Evolutionary conservation across 2,888 invertebrate genomes (phyloP), one percentile per base, ranked within the genome.

Genomic region (Pyrgus malvae): DNA sequence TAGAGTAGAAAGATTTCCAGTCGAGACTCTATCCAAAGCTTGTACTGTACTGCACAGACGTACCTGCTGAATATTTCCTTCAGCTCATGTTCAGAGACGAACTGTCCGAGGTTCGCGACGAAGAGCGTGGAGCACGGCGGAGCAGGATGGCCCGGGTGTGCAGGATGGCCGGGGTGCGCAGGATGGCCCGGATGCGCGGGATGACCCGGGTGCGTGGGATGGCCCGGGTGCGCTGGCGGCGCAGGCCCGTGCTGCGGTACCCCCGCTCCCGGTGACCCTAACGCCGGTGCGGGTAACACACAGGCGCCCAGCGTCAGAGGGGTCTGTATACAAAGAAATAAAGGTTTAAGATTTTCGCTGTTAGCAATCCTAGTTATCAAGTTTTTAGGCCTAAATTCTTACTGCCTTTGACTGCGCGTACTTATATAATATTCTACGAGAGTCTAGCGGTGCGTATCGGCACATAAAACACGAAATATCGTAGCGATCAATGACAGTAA

Each of bases 41-140:
- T 50, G 23, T 12, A 4, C n/a, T 33, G 9, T 21, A 8, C 31
- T 16, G 25, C 35, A 42, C 12, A 29, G 3, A 48, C 56, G 91
- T 89, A 98, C 98, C 98, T 98, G 94, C 96, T 96, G 91, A 99
- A 98, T 80, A 99, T 96, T 91, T 98, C 98, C 92, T 98, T 98
- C 70, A 99, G 94, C 90, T 99, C 99, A 81, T 99, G 98, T 91
- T 99, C 99, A 68, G 97, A 98, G 76, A 98, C 98, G 87, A 97
- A 98, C 90, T 97, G 97, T 68, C 99, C 98, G 78, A 99, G 93
- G 91, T 99, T 99, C 78, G 99, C 99, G 80, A 99, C 98, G 92
- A 99, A 99, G 68, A 99, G 94, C 68, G 99, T 99, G 73, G 98
- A 98, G 92, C 98, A 98, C 70, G 98, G 98, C 69, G 96, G 95